Conservation (phyloP, 2,888 invertebrate species). For the Stenodema calcarata region DNA sequence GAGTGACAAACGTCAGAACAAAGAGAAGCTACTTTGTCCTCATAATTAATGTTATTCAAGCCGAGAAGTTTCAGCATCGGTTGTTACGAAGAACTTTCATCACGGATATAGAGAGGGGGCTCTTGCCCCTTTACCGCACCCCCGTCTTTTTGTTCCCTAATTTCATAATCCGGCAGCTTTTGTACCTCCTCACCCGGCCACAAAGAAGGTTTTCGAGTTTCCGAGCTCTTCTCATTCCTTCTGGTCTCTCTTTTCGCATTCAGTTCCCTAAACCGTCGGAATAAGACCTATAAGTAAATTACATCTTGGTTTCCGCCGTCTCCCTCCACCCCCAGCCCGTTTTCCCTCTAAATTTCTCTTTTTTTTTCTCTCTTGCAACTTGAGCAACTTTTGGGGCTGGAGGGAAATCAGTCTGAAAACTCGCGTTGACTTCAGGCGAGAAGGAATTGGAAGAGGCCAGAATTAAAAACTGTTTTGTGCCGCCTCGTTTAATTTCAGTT, state of each 20-base stretch:
- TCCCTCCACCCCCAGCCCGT: too few relatives aligned
- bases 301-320: not conserved
- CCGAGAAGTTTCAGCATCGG: conserved; percentile 3
- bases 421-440: not conserved
- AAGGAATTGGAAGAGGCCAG: not conserved
- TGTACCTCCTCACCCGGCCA: not conserved
- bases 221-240: not conserved
- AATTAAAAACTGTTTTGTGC: not conserved
- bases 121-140: not conserved
- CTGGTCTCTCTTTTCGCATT: not conserved
- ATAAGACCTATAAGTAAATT: not conserved
- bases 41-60: conserved; percentile 29
- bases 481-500: not conserved
- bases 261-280: not conserved
- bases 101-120: not conserved
- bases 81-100: not conserved
- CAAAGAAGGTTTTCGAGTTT: not conserved
- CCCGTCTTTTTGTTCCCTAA: conserved; percentile 7
- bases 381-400: not conserved
- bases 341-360: too few relatives aligned
- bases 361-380: not conserved
- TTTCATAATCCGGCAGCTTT: conserved; percentile 23
- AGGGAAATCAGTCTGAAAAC: not conserved
- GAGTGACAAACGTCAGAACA: not conserved
- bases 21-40: not conserved